phyloP scores from a whole-genome alignment of 2,113 vertebrate species.

The human region DNA sequence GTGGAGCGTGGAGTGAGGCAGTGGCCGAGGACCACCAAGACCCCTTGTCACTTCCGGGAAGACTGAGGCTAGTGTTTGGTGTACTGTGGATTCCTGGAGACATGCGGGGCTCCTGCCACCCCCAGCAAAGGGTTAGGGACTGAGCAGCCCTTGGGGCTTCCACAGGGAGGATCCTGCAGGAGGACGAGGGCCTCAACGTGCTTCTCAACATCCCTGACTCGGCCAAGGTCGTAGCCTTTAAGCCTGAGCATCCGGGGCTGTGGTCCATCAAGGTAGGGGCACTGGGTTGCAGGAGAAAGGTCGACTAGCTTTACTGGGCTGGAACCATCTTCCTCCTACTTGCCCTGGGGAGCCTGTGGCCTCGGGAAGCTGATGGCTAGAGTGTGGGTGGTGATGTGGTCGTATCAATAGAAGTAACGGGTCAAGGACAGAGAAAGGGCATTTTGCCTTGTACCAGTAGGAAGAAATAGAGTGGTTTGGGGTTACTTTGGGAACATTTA shows the following conservation, averaged over 20 bases:
- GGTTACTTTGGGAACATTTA: background rate
- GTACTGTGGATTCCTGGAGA: background rate
- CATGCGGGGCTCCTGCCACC: background rate
- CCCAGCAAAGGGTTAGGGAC: background rate
- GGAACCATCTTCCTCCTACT: background rate
- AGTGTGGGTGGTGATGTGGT: fast-evolving
- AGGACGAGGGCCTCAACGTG: slow-evolving; percentile 89
- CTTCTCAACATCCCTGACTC: slow-evolving; percentile 96
- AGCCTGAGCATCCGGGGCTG: slow-evolving; percentile 89
- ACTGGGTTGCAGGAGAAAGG: background rate
- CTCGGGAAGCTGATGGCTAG: background rate
- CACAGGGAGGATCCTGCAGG: slow-evolving; percentile 88
- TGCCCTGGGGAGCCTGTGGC: background rate
- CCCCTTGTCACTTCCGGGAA: background rate
- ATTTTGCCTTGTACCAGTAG: background rate
- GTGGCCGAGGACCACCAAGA: background rate
- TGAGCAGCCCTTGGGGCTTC: background rate
- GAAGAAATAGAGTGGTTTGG: background rate
- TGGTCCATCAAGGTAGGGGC: slow-evolving; percentile 92
- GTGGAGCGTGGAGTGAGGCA: fast-evolving
- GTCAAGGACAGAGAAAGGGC: background rate
- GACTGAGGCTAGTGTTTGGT: background rate
- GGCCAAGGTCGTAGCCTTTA: slow-evolving; percentile 90
- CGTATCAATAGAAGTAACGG: background rate
- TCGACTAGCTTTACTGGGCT: background rate